phyloP scores from a whole-genome alignment of 2,888 invertebrate genomes.

The Dysmachus trigonus region DNA sequence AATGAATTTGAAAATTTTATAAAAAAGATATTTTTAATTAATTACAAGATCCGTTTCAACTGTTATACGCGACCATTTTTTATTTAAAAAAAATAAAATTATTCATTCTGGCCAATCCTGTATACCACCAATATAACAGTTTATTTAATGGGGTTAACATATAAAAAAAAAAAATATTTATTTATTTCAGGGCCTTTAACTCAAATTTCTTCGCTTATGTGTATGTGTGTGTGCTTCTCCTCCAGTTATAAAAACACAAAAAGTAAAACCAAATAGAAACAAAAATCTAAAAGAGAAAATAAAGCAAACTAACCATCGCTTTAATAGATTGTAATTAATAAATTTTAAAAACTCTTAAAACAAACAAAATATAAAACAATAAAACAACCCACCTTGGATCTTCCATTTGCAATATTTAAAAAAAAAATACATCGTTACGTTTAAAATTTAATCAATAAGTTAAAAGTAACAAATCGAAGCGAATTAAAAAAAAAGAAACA shows the following conservation, averaged over 20 bases:
- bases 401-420: slow-evolving; percentile 17
- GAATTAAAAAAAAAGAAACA: not conserved
- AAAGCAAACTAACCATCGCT: slow-evolving; percentile 15
- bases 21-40: too few relatives aligned
- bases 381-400: slow-evolving; percentile 24
- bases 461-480: not conserved
- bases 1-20: not conserved
- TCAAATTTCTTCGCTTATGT: not conserved
- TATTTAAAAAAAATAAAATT: too few relatives aligned
- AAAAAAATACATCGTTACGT: not conserved
- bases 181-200: slow-evolving; percentile 29
- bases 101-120: not conserved
- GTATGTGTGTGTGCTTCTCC: slow-evolving; percentile 2
- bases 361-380: not conserved
- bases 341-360: not conserved
- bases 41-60: too few relatives aligned
- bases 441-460: not conserved
- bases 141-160: not conserved
- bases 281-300: not conserved
- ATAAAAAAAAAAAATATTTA: not conserved
- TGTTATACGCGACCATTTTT: too few relatives aligned
- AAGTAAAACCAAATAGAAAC: not conserved
- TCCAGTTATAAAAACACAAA: not conserved
- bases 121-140: not conserved
- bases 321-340: slow-evolving; percentile 19